phyloP scores from a whole-genome alignment of 1,140 invertebrate species.

The Octopus bimaculoides region DNA sequence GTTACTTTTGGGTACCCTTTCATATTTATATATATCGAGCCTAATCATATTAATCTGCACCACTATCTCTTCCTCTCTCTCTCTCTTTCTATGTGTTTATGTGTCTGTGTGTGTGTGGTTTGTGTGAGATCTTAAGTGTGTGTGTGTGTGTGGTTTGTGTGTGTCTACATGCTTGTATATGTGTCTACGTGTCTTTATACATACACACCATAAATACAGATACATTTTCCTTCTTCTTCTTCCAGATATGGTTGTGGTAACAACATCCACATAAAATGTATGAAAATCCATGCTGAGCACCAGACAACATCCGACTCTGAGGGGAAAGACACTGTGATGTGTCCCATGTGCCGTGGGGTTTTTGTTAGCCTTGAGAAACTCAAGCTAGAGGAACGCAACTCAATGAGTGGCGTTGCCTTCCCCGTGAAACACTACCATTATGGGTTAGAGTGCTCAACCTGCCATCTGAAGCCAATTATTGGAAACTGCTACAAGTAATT shows the following conservation, averaged over 20 bases:
- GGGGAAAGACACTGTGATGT: conserved; percentile 50
- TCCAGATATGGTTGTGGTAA: conserved; percentile 57
- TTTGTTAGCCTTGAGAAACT: conserved; percentile 55
- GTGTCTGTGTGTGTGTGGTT: background rate
- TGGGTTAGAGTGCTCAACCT: conserved; percentile 45
- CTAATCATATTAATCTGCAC: too few species aligned
- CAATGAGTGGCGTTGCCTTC: conserved; percentile 27
- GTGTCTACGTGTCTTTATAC: too few species aligned
- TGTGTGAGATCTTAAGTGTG: background rate
- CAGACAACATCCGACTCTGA: conserved; percentile 36
- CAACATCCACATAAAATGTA: conserved; percentile 58
- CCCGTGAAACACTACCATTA: conserved; percentile 46
- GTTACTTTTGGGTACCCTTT: too few species aligned
- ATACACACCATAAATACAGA: too few species aligned
- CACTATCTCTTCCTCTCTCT: conserved; percentile 3
- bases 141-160: conserved; percentile 1
- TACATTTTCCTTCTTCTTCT: background rate
- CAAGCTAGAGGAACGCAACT: conserved; percentile 50
- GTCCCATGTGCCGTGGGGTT: conserved; percentile 57
- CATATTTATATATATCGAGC: too few species aligned
- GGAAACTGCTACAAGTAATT: conserved; percentile 58
- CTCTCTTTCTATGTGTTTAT: background rate
- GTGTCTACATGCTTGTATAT: background rate
- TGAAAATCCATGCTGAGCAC: conserved; percentile 58
- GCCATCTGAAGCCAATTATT: conserved; percentile 48